Conservation (phyloP, 2,113 vertebrate genomes). For the Ctenomys sociabilis region DNA sequence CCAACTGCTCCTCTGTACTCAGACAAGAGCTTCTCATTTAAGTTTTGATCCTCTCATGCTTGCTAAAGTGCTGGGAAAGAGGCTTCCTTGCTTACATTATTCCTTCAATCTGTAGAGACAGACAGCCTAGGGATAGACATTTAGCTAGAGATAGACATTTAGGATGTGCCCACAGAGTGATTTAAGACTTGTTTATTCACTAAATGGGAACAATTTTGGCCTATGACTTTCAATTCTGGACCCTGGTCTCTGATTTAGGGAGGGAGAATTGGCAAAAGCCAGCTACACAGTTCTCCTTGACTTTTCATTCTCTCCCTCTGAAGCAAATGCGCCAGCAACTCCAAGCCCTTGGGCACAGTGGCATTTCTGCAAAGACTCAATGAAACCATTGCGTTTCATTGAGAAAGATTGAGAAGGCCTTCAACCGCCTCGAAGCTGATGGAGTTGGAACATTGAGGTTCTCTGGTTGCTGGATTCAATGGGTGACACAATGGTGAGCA, state of each 20-base stretch:
- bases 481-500: background rate
- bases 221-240: conserved; percentile 63
- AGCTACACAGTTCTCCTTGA: background rate
- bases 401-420: background rate
- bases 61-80: conserved; percentile 1
- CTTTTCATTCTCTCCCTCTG: conserved; percentile 1
- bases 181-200: conserved; percentile 69
- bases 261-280: background rate
- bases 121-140: conserved; percentile 59
- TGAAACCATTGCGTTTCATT: background rate
- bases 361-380: conserved; percentile 1
- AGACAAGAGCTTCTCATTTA: conserved; percentile 28
- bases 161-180: conserved; percentile 44
- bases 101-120: conserved; percentile 46
- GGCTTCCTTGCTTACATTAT: background rate
- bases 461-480: background rate
- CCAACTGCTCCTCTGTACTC: background rate
- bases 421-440: background rate
- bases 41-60: conserved; percentile 21
- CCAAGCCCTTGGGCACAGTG: background rate
- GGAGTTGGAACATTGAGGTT: background rate
- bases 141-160: conserved; percentile 58
- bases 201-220: conserved; percentile 45
- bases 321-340: background rate
- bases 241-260: conserved; percentile 51